These are phyloP conservation scores for Polypterus senegalus DNA, from an alignment of 2,113 vertebrate genomes.

Conservation along the genomic window DNA sequence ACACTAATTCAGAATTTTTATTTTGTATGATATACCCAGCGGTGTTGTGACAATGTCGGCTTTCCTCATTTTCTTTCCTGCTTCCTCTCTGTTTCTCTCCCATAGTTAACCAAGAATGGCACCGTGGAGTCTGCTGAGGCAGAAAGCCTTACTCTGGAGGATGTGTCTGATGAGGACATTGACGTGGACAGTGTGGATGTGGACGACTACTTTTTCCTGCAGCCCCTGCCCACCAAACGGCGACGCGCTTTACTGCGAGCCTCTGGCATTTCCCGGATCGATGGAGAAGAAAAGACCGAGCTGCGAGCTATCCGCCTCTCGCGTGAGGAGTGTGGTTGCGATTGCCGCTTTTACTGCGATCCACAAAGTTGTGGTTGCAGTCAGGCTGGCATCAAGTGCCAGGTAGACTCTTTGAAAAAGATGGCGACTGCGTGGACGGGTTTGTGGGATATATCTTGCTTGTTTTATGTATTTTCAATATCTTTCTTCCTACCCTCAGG, in stretches of 20 bases:
- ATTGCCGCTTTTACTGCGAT: slow-evolving; percentile 91
- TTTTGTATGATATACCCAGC: no score
- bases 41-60: no score
- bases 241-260: slow-evolving; percentile 80
- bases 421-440: neutral
- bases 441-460: slow-evolving; percentile 7
- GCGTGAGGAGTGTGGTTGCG: slow-evolving; percentile 87
- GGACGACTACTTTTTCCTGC: slow-evolving; percentile 93
- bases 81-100: neutral
- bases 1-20: neutral
- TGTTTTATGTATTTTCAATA: neutral
- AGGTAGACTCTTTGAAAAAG: slow-evolving; percentile 43
- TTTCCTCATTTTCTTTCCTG: neutral
- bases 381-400: slow-evolving; percentile 93
- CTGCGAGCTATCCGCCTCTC: slow-evolving; percentile 84
- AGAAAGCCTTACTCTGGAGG: slow-evolving; percentile 76
- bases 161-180: slow-evolving; percentile 87
- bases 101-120: slow-evolving; percentile 83
- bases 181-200: slow-evolving; percentile 86
- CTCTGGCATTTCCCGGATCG: slow-evolving; percentile 82
- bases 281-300: slow-evolving; percentile 84
- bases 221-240: slow-evolving; percentile 86
- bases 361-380: slow-evolving; percentile 87
- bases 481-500: slow-evolving; percentile 41
- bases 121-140: slow-evolving; percentile 83